phyloP scores from a whole-genome alignment of 2,113 vertebrate genomes.

The Oxygymnocypris stewartii region DNA sequence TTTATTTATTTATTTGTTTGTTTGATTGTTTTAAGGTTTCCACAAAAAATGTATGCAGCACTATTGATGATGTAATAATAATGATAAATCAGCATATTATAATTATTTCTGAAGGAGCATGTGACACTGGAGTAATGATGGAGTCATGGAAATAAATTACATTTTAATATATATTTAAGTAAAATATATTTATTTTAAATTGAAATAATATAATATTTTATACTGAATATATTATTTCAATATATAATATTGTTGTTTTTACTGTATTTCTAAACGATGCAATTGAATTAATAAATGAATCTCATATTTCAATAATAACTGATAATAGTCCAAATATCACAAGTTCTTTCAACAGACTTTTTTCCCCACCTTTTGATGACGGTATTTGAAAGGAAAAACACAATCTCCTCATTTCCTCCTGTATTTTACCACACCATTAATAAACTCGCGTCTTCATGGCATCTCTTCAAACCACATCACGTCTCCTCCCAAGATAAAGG shows the following conservation, averaged over 20 bases:
- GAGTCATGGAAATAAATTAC: neutral
- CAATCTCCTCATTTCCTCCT: neutral
- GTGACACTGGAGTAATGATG: too few relatives aligned
- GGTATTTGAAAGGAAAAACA: neutral
- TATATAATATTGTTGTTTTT: neutral
- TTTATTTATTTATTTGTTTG: neutral
- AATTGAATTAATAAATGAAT: neutral
- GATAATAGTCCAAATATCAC: neutral
- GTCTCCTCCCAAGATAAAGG: slow-evolving; percentile 36
- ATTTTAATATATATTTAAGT: too few relatives aligned
- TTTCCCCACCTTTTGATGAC: neutral
- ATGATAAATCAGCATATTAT: neutral
- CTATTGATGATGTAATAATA: neutral
- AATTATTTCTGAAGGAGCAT: too few relatives aligned
- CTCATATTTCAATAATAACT: neutral
- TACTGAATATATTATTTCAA: neutral
- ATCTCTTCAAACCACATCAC: slow-evolving; percentile 10
- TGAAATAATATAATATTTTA: neutral
- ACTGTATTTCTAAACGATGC: neutral
- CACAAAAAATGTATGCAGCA: neutral
- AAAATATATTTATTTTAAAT: too few relatives aligned
- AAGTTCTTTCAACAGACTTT: too few relatives aligned
- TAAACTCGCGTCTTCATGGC: slow-evolving; percentile 22
- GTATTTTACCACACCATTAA: neutral
- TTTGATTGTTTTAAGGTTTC: too few relatives aligned